Evolutionary conservation across 2,888 invertebrate genomes (phyloP), one percentile per base, ranked within the genome.

Genomic region (Oscheius sp.): DNA sequence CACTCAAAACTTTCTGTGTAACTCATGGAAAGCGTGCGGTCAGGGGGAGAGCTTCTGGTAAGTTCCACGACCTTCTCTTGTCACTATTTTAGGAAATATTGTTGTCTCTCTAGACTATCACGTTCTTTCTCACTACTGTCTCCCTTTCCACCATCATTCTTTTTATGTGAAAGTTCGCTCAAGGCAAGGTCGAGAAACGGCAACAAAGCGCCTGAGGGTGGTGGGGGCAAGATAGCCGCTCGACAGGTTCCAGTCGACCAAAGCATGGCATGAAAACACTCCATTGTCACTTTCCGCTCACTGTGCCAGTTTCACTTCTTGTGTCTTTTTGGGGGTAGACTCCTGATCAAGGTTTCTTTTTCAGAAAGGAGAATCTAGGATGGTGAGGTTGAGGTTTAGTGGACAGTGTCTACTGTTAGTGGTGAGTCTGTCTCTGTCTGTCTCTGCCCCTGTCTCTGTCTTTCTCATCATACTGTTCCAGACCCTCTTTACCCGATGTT

Each of bases 121-220:
- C 35, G 33, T 60, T 60, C n/a, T 13, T n/a, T 10, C 7, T 13
- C 11, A n/a, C 35, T 62, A n/a, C n/a, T 47, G 13, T 62, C 47
- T 13, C 47, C 21, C 29, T 57, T 1, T 1, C 21, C 57, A 57
- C 9, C 57, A 33, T 32, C 32, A 29, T n/a, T 32, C 58, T 13
- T 48, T 47, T 47, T 50, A n/a, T n/a, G 10, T 42, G 37, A n/a
- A 35, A 62, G 62, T 42, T 42, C 58, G 32, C 58, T 29, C 33
- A 42, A 63, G 63, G n/a, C 63, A 63, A 63, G 63, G 63, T 63
- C 63, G 63, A 63, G 63, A 63, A 47, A 29, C 48, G 21, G 63
- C 63, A 63, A 63, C 63, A 63, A 63, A 63, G 50, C 48, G 21
- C 13, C 47, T n/a, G 35, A n/a, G 11, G 60, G 37, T 60, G 60